A percentile compares a stretch with the other conserved stretches of the same genome.
These are phyloP conservation scores for Myopa testacea DNA, from an alignment of 2,888 invertebrate species.

Conservation along the genomic window DNA sequence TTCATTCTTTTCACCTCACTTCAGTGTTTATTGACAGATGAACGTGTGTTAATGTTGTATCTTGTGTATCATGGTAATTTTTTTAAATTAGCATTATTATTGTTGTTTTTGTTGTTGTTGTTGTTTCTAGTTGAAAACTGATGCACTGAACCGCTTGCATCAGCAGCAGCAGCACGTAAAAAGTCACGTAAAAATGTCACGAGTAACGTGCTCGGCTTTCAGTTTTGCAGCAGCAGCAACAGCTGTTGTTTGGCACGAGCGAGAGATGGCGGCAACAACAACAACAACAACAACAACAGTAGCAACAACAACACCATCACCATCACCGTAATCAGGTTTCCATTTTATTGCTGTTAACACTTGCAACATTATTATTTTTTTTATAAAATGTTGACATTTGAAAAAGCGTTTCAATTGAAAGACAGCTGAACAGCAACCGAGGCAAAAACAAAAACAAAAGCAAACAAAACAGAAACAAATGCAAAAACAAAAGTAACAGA, in stretches of 20 bases:
- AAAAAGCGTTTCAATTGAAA: too few species aligned
- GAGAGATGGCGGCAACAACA: neutral
- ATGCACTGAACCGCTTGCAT: neutral
- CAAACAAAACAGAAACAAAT: too few species aligned
- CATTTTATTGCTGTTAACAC: neutral
- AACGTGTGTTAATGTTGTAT: neutral
- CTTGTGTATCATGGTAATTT: neutral
- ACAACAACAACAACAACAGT: neutral
- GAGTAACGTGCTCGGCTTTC: neutral
- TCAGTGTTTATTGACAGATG: neutral
- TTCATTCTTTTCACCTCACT: too few species aligned
- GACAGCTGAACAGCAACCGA: too few species aligned
- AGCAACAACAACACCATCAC: neutral
- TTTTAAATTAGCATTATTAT: too few species aligned
- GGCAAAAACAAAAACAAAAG: too few species aligned
- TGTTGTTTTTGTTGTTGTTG: neutral
- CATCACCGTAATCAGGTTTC: neutral
- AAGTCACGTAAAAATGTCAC: neutral
- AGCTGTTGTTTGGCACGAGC: neutral
- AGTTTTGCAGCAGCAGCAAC: neutral
- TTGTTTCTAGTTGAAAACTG: neutral
- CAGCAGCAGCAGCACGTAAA: too few species aligned
- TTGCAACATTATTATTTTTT: conserved; percentile 3
- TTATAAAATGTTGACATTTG: neutral
- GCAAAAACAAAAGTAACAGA: too few species aligned